Evolutionary conservation across 2,888 invertebrate genomes (phyloP), one percentile per base, ranked within the genome.

Genomic region (Drosophila percnosoma): DNA sequence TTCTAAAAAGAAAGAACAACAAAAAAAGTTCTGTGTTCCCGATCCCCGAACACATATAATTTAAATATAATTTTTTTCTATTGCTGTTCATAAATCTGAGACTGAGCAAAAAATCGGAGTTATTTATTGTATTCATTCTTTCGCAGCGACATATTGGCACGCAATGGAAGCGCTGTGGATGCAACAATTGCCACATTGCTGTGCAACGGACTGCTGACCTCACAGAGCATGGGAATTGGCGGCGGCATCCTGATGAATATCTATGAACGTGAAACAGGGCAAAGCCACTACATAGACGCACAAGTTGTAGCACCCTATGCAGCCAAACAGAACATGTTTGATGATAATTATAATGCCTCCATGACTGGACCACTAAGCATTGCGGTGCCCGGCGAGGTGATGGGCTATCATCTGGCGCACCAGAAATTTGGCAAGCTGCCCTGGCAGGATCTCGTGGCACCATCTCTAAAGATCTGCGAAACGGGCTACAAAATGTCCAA

Each of bases 341-440:
- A 80, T 3, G 38, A 52, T 4, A 64, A 87, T n/a, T 59, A 36
- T 1, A 71, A 82, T 0, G 72, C 68, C 13, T 89, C 92, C 0
- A 40, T 92, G 61, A 24, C 89, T 95, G 96, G 96, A 27, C 95
- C 95, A 0, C 87, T 96, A 33, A 93, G 97, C 0, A 94, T 97
- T 13, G 98, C 95, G 0, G 96, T 98, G 0, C 98, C 98, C 0
- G 98, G 98, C 0, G 98, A 98, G 91, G 92, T 98, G 0, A 94
- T 95, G 72, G 98, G 98, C 0, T 96, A 97, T 93, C 95, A 96
- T 95, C 94, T 94, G 45, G 96, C 97, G 0, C 95, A 97, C 92
- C 93, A 95, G 82, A 93, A 94, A 38, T 97, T 96, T 93, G 98
- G 98, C 13, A 94, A 94, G 72, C 93, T 98, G 6, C 94, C 95